Evolutionary conservation across 1,140 invertebrate species (phyloP), one percentile per base, ranked within the genome.

Genomic region (Hyles euphorbiae): DNA sequence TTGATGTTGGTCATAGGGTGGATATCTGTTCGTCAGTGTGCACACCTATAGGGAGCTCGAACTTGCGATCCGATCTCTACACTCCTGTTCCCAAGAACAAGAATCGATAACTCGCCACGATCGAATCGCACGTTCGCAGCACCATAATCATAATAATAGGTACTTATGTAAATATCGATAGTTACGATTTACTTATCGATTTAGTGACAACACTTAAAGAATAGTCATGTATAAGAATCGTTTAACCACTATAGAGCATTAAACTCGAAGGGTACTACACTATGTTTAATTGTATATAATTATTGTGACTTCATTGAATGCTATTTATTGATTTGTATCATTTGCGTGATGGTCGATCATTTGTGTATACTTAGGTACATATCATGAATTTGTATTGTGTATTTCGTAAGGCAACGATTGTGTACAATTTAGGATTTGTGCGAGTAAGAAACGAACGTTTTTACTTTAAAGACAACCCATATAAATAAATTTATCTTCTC

Each of bases 291-390:
- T 77, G 74, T 79, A 81, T 76, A 81, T 76, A 81, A 63, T 65
- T 81, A 76, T 78, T 76, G 76, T 75, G 70, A 79, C 69, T 74
- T 83, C 81, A 81, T 81, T 78, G 71, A 76, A 75, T 76, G 78
- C 78, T 87, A 87, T 86, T 87, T 87, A 87, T 87, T 85, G 66
- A 77, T 70, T 85, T 84, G 73, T 83, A 79, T 87, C 74, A 70
- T 81, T 87, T 84, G 81, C 80, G 69, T 66, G 11, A 71, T 72
- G 72, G 70, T 78, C 72, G 67, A 81, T 79, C 68, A 75, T 82
- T 87, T 85, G 74, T 85, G 80, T 87, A 87, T 87, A 87, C 78
- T 81, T 85, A 84, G 78, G 82, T 76, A 87, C 82, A 87, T 87
- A 85, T 87, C 82, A 87, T 84, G 72, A 78, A 81, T 63, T 75